phyloP scores from a whole-genome alignment of 1,140 invertebrate genomes.

The Halesus radiatus region DNA sequence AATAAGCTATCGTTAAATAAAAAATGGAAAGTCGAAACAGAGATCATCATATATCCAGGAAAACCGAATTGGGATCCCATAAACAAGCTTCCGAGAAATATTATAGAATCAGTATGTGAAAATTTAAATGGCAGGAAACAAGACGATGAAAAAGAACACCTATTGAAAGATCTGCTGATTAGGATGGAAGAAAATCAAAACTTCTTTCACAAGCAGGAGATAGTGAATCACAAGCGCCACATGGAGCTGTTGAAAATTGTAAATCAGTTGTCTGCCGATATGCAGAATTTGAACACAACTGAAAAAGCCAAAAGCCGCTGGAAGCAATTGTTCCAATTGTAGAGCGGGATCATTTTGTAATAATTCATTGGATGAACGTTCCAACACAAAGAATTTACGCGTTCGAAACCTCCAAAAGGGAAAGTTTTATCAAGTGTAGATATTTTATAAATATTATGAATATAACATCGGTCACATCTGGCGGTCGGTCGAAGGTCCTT shows the following conservation, averaged over 20 bases:
- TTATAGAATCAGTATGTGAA: constrained; percentile 23
- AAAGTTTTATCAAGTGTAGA: too few species aligned
- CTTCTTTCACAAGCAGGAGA: constrained; percentile 2
- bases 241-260: neutral
- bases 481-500: too few species aligned
- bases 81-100: constrained; percentile 20
- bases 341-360: too few species aligned
- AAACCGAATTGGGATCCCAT: constrained; percentile 43
- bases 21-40: constrained; percentile 5
- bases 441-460: too few species aligned
- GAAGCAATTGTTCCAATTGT: neutral
- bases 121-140: constrained; percentile 30
- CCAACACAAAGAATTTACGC: too few species aligned
- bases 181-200: neutral
- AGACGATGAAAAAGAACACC: constrained; percentile 12
- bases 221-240: constrained; percentile 4
- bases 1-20: neutral
- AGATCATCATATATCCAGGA: constrained; percentile 47
- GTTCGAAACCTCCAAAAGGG: too few species aligned
- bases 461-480: too few species aligned
- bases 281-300: neutral
- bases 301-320: constrained; percentile 8
- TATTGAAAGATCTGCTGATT: neutral
- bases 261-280: neutral
- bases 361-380: too few species aligned